Conservation (phyloP, 2,888 invertebrate species). For the Campoplex capitator region DNA sequence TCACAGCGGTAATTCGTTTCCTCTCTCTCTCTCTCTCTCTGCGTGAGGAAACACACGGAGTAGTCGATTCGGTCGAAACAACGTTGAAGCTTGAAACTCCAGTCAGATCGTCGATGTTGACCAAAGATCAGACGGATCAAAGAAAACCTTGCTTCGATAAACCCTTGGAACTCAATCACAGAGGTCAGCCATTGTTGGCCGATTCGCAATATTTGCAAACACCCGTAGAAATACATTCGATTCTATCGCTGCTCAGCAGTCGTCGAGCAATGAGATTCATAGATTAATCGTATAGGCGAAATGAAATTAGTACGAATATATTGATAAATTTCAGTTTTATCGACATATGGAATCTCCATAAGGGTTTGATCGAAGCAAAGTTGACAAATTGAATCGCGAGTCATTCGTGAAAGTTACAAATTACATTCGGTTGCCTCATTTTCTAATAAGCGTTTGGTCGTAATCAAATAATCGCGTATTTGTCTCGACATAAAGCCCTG, state of each 20-base stretch:
- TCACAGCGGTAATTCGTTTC: background rate
- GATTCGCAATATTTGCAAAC: background rate
- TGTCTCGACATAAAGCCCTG: background rate
- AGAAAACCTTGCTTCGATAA: slow-evolving; percentile 18
- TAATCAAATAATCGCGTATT: background rate
- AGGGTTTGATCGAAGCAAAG: too few species aligned
- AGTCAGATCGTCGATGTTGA: slow-evolving; percentile 21
- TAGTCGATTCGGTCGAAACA: slow-evolving; percentile 4
- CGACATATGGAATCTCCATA: too few species aligned
- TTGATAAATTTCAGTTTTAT: too few species aligned
- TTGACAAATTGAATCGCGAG: too few species aligned
- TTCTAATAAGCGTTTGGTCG: background rate
- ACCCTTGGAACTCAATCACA: slow-evolving; percentile 15
- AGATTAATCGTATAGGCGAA: too few species aligned
- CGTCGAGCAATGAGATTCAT: too few species aligned
- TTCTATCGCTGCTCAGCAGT: too few species aligned
- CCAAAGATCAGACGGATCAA: background rate
- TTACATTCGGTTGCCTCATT: too few species aligned
- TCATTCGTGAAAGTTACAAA: too few species aligned
- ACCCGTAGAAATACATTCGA: too few species aligned
- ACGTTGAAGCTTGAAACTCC: slow-evolving; percentile 29
- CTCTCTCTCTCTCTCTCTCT: too few species aligned
- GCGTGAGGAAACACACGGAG: background rate
- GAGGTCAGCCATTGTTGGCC: background rate
- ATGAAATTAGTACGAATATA: too few species aligned